Conservation (phyloP, 2,888 invertebrate genomes). For the Diogma glabrata region DNA sequence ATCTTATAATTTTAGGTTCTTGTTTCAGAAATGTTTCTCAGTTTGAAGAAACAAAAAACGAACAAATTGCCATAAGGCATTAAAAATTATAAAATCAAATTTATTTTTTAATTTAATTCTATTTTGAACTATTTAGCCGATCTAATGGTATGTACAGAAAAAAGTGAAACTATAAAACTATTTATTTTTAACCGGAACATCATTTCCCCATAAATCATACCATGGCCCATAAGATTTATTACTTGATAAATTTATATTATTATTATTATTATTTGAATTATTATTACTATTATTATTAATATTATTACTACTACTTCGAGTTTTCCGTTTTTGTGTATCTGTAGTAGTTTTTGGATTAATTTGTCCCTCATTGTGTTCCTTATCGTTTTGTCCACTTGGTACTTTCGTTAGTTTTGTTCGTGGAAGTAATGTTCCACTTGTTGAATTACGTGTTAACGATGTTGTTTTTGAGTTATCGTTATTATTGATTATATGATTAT, state of each 20-base stretch:
- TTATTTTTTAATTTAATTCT: no score
- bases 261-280: slow-evolving; percentile 39
- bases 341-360: slow-evolving; percentile 16
- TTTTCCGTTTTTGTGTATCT: slow-evolving; percentile 20
- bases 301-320: slow-evolving; percentile 19
- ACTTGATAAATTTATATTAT: slow-evolving; percentile 35
- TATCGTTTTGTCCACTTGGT: slow-evolving; percentile 27
- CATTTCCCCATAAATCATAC: slow-evolving; percentile 79
- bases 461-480: slow-evolving; percentile 37
- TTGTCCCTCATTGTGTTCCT: slow-evolving; percentile 25
- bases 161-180: background rate
- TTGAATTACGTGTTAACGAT: slow-evolving; percentile 23
- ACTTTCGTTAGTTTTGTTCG: slow-evolving; percentile 57
- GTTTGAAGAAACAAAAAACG: no score
- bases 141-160: background rate
- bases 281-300: no score
- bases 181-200: slow-evolving; percentile 44
- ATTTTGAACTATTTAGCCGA: no score
- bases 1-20: no score
- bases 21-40: no score
- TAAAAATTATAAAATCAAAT: no score
- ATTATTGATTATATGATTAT: slow-evolving; percentile 44
- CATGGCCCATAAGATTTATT: slow-evolving; percentile 74
- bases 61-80: no score
- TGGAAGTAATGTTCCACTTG: slow-evolving; percentile 41